Evolutionary conservation across 2,888 invertebrate genomes (phyloP).

Genomic region (Ormyrus nitidulus): DNA sequence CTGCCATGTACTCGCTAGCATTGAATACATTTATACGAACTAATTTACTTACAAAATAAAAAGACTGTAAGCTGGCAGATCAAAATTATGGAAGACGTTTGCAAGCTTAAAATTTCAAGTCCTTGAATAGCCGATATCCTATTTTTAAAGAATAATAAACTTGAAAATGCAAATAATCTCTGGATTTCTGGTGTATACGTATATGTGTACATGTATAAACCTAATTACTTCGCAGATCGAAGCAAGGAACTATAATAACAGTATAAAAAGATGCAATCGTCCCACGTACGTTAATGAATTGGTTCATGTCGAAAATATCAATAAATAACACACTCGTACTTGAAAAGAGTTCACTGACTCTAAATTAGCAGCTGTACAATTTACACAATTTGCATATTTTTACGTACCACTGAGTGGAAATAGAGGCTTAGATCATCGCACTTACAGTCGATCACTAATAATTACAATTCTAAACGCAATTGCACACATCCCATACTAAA

Average conservation of each 20-base stretch:
- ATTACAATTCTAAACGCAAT: slow-evolving; percentile 61
- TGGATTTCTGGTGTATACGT: slow-evolving; percentile 28
- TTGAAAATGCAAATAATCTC: slow-evolving; percentile 49
- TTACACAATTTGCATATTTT: slow-evolving; percentile 49
- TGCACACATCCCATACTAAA: slow-evolving; percentile 70
- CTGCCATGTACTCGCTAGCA: background rate
- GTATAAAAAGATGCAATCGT: slow-evolving; percentile 54
- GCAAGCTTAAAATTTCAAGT: slow-evolving; percentile 37
- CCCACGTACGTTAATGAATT: slow-evolving; percentile 44
- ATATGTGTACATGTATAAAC: slow-evolving; percentile 29
- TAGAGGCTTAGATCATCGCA: slow-evolving; percentile 55
- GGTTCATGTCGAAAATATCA: slow-evolving; percentile 40
- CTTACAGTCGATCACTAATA: slow-evolving; percentile 49
- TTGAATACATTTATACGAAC: slow-evolving; percentile 5
- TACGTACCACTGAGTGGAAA: slow-evolving; percentile 38
- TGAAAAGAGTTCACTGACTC: slow-evolving; percentile 39
- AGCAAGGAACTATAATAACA: slow-evolving; percentile 55
- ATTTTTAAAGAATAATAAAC: slow-evolving; percentile 43
- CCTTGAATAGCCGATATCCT: slow-evolving; percentile 20
- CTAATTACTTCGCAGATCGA: slow-evolving; percentile 46
- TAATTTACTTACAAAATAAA: slow-evolving; percentile 27
- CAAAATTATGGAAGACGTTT: slow-evolving; percentile 62
- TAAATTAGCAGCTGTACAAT: slow-evolving; percentile 52
- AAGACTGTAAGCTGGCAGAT: slow-evolving; percentile 34
- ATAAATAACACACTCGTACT: slow-evolving; percentile 50